Conservation (phyloP, 2,797 vertebrate genomes). For the Eupleurogrammus muticus region DNA sequence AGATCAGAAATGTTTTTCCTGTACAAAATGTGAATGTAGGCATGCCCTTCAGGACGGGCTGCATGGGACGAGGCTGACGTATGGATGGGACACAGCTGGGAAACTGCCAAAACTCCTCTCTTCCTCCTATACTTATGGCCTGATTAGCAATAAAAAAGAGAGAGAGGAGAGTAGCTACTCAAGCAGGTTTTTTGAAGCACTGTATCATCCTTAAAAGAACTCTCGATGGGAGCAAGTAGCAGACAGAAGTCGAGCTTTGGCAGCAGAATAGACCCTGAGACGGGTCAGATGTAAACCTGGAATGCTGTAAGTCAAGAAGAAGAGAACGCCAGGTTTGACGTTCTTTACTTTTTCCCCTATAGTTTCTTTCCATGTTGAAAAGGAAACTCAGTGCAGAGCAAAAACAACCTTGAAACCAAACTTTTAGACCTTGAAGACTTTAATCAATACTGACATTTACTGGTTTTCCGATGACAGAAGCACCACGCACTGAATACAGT, state of each 20-base stretch:
- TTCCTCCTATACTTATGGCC: neutral
- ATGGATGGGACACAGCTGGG: neutral
- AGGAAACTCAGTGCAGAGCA: neutral
- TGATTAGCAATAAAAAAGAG: slow-evolving; percentile 16
- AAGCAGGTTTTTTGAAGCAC: neutral
- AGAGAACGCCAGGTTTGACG: slow-evolving; percentile 18
- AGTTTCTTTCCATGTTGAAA: neutral
- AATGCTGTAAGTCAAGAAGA: slow-evolving; percentile 13
- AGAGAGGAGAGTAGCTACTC: slow-evolving; percentile 4
- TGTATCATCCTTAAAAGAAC: neutral
- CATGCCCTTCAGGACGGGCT: neutral
- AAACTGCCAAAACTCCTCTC: neutral
- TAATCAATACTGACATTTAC: slow-evolving; percentile 8
- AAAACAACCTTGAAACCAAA: neutral
- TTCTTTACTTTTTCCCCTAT: slow-evolving; percentile 10
- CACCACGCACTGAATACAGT: neutral
- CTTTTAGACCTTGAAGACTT: slow-evolving; percentile 6
- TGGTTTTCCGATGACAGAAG: neutral
- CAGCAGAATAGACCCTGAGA: neutral
- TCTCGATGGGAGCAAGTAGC: neutral
- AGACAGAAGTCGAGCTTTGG: neutral
- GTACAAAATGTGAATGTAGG: neutral
- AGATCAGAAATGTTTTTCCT: slow-evolving; percentile 1
- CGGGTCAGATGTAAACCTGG: slow-evolving; percentile 7
- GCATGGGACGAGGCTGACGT: neutral